Conservation (phyloP, 2,113 vertebrate genomes). For the Epinephelus fuscoguttatus region DNA sequence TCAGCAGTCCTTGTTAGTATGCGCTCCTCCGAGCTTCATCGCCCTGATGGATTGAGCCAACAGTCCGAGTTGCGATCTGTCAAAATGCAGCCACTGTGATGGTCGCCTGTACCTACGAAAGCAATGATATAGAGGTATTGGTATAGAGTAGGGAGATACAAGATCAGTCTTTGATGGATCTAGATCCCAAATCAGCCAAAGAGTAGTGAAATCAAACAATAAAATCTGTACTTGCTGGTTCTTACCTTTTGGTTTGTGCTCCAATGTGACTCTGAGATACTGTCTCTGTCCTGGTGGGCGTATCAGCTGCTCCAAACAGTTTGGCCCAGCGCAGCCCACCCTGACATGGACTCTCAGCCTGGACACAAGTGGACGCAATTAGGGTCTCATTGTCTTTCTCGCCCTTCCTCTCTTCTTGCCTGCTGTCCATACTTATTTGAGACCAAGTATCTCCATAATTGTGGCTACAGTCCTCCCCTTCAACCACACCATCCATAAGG, state of each 20-base stretch:
- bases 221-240: neutral
- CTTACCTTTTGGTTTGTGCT: conserved; percentile 85
- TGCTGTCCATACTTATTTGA: conserved; percentile 63
- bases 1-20: conserved; percentile 30
- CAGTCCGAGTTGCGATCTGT: conserved; percentile 89
- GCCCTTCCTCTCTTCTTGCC: conserved; percentile 64
- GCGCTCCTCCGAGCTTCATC: conserved; percentile 82
- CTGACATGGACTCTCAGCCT: conserved; percentile 77
- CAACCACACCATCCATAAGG: conserved; percentile 83
- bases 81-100: conserved; percentile 92
- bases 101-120: conserved; percentile 83
- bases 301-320: conserved; percentile 81
- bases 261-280: conserved; percentile 48
- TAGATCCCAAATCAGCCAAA: neutral
- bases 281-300: conserved; percentile 40
- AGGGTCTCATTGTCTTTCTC: conserved; percentile 76
- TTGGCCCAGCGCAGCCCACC: conserved; percentile 81
- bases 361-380: conserved; percentile 20
- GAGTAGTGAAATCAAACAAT: neutral
- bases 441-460: conserved; percentile 53
- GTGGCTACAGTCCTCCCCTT: conserved; percentile 86
- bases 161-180: neutral
- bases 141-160: neutral
- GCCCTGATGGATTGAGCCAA: conserved; percentile 89
- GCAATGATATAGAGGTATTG: conserved; percentile 13